Evolutionary conservation across 2,797 vertebrate genomes (phyloP).

Genomic region (Somateria mollissima): DNA sequence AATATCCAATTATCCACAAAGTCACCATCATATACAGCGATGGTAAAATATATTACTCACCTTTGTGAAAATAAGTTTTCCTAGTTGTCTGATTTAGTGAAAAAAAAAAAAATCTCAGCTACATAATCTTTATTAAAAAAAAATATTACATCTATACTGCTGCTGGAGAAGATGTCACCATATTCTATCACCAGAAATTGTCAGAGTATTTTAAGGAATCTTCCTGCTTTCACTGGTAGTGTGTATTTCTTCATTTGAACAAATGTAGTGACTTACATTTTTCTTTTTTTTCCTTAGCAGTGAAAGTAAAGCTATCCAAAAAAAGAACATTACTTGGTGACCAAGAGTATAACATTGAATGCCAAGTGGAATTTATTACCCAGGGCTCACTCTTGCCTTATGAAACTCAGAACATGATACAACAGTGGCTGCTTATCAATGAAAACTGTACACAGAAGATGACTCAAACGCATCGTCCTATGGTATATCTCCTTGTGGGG

Average conservation of each 20-base stretch:
- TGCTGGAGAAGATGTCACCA: background rate
- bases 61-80: background rate
- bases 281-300: slow-evolving; percentile 68
- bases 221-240: background rate
- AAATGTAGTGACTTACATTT: background rate
- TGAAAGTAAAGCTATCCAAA: slow-evolving; percentile 86
- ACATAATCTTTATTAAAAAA: background rate
- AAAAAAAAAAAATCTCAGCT: background rate
- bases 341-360: slow-evolving; percentile 84
- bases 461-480: slow-evolving; percentile 77
- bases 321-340: slow-evolving; percentile 73
- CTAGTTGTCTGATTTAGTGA: background rate
- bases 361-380: slow-evolving; percentile 85
- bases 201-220: background rate
- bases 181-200: background rate
- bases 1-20: background rate
- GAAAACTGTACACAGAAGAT: slow-evolving; percentile 80
- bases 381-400: slow-evolving; percentile 86
- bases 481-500: slow-evolving; percentile 86
- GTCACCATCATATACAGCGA: background rate
- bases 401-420: slow-evolving; percentile 85
- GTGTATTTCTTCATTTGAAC: background rate
- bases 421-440: slow-evolving; percentile 91
- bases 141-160: background rate
- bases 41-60: background rate